These are phyloP conservation scores for Scaptomyza montana DNA, from an alignment of 1,140 invertebrate species.

Conservation along the genomic window DNA sequence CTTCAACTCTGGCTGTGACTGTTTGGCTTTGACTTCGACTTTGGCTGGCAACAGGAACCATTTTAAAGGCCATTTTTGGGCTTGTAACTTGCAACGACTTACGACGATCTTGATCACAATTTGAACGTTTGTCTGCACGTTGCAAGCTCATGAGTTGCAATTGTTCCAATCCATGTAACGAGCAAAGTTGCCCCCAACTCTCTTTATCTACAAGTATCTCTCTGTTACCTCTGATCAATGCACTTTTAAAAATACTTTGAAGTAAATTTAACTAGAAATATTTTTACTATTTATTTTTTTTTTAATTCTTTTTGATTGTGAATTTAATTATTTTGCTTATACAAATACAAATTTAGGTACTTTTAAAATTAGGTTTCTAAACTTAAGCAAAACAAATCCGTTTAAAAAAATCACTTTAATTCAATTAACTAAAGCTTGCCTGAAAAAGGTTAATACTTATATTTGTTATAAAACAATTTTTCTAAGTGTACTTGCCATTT, in stretches of 20 bases:
- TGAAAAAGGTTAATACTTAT: not conserved
- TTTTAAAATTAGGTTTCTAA: too few species aligned
- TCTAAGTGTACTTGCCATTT: constrained; percentile 38
- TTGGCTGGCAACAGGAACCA: constrained; percentile 32
- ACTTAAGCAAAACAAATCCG: too few species aligned
- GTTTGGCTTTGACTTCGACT: constrained; percentile 6
- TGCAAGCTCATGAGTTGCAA: constrained; percentile 59
- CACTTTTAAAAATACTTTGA: not conserved
- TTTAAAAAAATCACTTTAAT: too few species aligned
- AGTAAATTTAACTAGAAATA: too few species aligned
- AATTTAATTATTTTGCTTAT: too few species aligned
- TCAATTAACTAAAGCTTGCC: too few species aligned
- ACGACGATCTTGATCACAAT: constrained; percentile 77
- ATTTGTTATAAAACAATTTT: not conserved
- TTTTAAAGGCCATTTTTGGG: constrained; percentile 74
- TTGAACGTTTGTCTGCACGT: constrained; percentile 77
- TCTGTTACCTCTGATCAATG: not conserved
- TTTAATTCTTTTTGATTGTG: too few species aligned
- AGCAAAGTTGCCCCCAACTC: constrained; percentile 4
- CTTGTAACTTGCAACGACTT: constrained; percentile 61
- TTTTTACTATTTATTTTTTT: too few species aligned
- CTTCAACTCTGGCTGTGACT: constrained; percentile 16
- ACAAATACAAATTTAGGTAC: too few species aligned
- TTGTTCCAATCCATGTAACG: constrained; percentile 56
- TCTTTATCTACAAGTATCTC: not conserved